Percentiles rank a stretch among this genome's conserved stretches.
phyloP scores from a whole-genome alignment of 2,888 invertebrate species.

The Brenthis daphne region DNA sequence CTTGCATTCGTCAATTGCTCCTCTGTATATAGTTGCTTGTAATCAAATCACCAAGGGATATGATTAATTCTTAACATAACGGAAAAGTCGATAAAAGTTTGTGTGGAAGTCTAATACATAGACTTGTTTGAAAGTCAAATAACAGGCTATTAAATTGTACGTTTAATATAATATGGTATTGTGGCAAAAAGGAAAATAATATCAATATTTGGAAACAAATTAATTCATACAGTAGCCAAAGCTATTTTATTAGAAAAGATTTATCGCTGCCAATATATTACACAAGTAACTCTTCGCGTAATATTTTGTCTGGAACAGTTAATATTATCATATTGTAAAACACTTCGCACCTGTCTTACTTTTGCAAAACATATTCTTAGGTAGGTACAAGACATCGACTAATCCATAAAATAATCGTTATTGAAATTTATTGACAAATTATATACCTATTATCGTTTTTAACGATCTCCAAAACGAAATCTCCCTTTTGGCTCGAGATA shows the following conservation, averaged over 20 bases:
- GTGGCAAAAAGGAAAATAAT: slow-evolving; percentile 4
- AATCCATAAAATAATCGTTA: slow-evolving; percentile 30
- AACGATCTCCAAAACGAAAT: not conserved
- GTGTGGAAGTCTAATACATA: no score
- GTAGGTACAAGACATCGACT: not conserved
- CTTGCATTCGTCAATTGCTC: slow-evolving; percentile 21
- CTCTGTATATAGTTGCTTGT: not conserved
- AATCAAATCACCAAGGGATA: not conserved
- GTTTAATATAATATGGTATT: no score
- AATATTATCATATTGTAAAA: slow-evolving; percentile 32
- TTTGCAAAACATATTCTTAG: slow-evolving; percentile 16
- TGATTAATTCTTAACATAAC: no score
- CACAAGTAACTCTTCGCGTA: slow-evolving; percentile 26
- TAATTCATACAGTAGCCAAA: slow-evolving; percentile 28
- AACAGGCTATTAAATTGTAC: no score
- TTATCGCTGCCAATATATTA: slow-evolving; percentile 25
- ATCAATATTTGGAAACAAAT: slow-evolving; percentile 21
- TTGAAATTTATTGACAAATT: slow-evolving; percentile 30
- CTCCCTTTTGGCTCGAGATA: no score
- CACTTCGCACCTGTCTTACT: slow-evolving; percentile 39
- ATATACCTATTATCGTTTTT: slow-evolving; percentile 8
- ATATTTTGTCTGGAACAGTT: slow-evolving; percentile 24
- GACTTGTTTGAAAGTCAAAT: no score
- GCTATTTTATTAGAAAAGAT: slow-evolving; percentile 24
- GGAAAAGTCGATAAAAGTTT: no score